A percentile compares a stretch with the other conserved stretches of the same genome.
Conservation (phyloP, 2,888 invertebrate genomes). For the Ichneumoninae sp. region DNA sequence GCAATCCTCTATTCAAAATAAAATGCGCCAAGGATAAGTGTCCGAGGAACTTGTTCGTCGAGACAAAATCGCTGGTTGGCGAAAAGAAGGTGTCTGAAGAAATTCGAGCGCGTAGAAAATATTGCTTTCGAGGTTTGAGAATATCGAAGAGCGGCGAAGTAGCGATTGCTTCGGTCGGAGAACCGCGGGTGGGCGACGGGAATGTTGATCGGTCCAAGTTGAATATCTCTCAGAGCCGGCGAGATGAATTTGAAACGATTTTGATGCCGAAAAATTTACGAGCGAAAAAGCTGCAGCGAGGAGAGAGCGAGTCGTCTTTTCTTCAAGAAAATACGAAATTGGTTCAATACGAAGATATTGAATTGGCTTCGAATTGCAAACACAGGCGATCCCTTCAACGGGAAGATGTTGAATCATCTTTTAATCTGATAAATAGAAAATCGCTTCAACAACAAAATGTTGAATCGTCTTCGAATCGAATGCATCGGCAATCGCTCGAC, state of each 20-base stretch:
- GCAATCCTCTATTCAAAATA: slow-evolving; percentile 59
- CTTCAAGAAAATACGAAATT: neutral
- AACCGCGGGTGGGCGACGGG: slow-evolving; percentile 19
- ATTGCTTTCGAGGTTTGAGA: slow-evolving; percentile 19
- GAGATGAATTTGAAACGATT: neutral
- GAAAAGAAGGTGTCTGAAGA: slow-evolving; percentile 32
- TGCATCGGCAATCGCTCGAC: neutral
- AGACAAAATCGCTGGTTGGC: slow-evolving; percentile 1
- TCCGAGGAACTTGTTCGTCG: slow-evolving; percentile 46
- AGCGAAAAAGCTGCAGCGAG: neutral
- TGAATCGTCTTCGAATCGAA: neutral
- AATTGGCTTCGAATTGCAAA: neutral
- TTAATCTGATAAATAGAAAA: neutral
- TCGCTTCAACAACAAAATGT: neutral
- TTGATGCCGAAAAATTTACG: neutral
- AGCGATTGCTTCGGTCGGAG: slow-evolving; percentile 27
- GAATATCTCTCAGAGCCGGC: neutral
- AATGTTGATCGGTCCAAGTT: slow-evolving; percentile 15
- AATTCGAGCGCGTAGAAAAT: slow-evolving; percentile 23
- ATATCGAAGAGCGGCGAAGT: slow-evolving; percentile 58
- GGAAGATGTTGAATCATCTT: neutral
- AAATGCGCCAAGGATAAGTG: slow-evolving; percentile 60
- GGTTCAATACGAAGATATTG: neutral
- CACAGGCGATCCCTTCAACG: neutral
- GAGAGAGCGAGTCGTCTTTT: neutral